phyloP scores from a whole-genome alignment of 2,797 vertebrate species.

The Melopsittacus undulatus region DNA sequence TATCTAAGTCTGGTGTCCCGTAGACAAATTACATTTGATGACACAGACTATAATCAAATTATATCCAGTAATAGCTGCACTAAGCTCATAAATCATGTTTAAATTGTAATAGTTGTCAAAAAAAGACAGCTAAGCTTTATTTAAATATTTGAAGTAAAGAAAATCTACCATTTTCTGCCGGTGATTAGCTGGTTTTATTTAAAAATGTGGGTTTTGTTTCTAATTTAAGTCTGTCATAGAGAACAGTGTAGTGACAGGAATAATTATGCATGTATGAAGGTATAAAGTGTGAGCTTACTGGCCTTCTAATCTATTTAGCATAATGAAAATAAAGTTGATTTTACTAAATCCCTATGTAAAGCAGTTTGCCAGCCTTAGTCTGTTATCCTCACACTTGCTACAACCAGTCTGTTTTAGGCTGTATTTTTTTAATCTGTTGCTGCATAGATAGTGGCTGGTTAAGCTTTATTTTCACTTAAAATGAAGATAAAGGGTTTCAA shows the following conservation, averaged over 20 bases:
- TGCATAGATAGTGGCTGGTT: neutral
- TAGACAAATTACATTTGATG: neutral
- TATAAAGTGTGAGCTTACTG: constrained; percentile 19
- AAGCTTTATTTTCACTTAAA: neutral
- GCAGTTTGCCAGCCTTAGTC: neutral
- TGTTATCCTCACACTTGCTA: neutral
- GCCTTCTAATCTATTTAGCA: constrained; percentile 20
- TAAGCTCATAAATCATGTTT: constrained; percentile 24
- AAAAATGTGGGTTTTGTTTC: constrained; percentile 17
- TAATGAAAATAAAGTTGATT: constrained; percentile 37
- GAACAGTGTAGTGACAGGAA: neutral
- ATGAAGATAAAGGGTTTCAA: neutral
- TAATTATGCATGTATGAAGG: constrained; percentile 30
- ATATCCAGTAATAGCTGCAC: neutral
- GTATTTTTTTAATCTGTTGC: neutral
- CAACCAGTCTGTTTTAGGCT: neutral
- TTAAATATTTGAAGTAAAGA: constrained; percentile 43
- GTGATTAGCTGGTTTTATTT: neutral
- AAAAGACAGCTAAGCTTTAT: constrained; percentile 32
- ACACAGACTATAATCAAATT: constrained; percentile 15
- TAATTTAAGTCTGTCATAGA: neutral
- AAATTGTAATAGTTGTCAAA: neutral
- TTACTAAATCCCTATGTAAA: neutral
- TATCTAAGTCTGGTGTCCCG: neutral
- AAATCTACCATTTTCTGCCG: neutral